Evolutionary conservation across 2,888 invertebrate genomes (phyloP).

Genomic region (Galerucella calmariensis): DNA sequence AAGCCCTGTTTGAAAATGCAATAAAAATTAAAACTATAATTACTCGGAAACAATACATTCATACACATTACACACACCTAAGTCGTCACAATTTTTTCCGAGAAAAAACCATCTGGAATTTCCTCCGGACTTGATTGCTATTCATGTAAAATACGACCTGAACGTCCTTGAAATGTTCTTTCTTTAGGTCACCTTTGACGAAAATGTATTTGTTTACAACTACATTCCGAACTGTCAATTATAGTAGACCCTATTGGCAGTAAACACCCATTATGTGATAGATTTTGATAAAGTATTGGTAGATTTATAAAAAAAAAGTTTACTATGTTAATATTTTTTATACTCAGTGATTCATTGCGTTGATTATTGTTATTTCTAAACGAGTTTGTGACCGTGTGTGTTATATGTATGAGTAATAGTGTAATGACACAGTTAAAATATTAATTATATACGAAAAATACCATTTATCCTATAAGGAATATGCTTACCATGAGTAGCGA

Average conservation of each 20-base stretch:
- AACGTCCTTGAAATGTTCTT: conserved; percentile 46
- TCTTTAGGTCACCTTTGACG: conserved; percentile 51
- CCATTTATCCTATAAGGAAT: too few relatives aligned
- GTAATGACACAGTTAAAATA: conserved; percentile 1
- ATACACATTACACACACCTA: neutral
- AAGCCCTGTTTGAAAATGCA: neutral
- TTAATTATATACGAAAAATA: neutral
- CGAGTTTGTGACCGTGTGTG: neutral
- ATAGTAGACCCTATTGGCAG: neutral
- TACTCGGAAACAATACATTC: neutral
- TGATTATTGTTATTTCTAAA: conserved; percentile 10
- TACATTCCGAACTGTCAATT: conserved; percentile 12
- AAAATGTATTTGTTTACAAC: neutral
- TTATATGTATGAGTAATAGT: conserved; percentile 16
- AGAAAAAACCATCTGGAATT: conserved; percentile 44
- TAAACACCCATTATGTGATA: neutral
- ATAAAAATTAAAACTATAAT: neutral
- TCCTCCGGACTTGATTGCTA: conserved; percentile 42
- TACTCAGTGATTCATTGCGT: neutral
- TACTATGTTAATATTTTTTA: neutral
- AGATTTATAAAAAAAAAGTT: neutral
- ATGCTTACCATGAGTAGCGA: too few relatives aligned
- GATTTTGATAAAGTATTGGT: neutral
- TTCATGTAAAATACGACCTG: conserved; percentile 39
- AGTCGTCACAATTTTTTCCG: conserved; percentile 31